phyloP scores from a whole-genome alignment of 2,888 invertebrate species.

The Leptothorax acervorum region DNA sequence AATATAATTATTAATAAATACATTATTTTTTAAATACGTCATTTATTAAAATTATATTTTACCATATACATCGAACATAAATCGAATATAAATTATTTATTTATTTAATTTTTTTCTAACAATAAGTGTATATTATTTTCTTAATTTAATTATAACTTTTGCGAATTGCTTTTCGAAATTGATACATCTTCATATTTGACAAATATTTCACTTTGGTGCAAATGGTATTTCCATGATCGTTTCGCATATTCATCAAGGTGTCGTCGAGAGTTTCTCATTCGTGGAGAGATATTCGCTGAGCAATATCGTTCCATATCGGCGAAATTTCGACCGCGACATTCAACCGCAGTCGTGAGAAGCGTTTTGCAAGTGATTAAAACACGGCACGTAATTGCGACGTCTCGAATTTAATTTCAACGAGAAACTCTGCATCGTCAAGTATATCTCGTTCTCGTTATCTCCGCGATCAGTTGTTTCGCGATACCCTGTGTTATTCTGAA shows the following conservation, averaged over 20 bases:
- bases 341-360: constrained; percentile 14
- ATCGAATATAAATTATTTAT: not conserved
- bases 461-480: not conserved
- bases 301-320: constrained; percentile 3
- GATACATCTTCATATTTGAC: not conserved
- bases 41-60: constrained; percentile 10
- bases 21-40: not conserved
- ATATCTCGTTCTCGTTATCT: constrained; percentile 21
- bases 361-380: constrained; percentile 44
- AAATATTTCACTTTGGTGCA: not conserved
- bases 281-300: constrained; percentile 3
- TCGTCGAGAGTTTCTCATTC: constrained; percentile 10
- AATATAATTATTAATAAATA: not conserved
- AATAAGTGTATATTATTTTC: not conserved
- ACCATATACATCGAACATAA: not conserved
- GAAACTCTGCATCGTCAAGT: constrained; percentile 9
- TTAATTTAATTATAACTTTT: constrained; percentile 1
- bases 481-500: constrained; percentile 22
- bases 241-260: constrained; percentile 16
- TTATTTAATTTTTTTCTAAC: not conserved
- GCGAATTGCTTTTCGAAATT: not conserved
- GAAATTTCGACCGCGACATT: constrained; percentile 31
- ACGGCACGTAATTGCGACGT: constrained; percentile 17
- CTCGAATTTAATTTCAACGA: constrained; percentile 33
- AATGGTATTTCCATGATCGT: not conserved